Conservation (phyloP, 2,113 vertebrate genomes). For the Pogonocichla stellata region DNA sequence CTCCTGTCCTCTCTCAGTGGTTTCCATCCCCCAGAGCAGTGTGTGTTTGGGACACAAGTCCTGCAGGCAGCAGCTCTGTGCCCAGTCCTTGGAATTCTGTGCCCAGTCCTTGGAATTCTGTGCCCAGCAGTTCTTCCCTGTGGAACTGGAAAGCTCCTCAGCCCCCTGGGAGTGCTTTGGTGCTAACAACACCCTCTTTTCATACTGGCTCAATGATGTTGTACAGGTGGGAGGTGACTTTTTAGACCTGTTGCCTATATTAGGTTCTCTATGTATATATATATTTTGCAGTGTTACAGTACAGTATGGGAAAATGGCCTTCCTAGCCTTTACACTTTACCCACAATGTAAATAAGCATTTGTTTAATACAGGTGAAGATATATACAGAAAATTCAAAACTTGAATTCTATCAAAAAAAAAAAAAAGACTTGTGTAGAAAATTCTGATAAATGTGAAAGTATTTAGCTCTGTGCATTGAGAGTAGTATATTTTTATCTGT, state of each 20-base stretch:
- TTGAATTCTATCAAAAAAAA: slow-evolving; percentile 61
- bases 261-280: slow-evolving; percentile 76
- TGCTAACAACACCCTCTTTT: slow-evolving; percentile 67
- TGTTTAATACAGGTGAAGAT: slow-evolving; percentile 72
- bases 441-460: slow-evolving; percentile 76
- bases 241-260: slow-evolving; percentile 77
- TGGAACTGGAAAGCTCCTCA: background rate
- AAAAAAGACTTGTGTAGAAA: slow-evolving; percentile 67
- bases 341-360: slow-evolving; percentile 75
- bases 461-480: slow-evolving; percentile 77
- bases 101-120: background rate
- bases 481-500: slow-evolving; percentile 81
- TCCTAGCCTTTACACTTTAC: slow-evolving; percentile 65
- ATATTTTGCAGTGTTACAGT: slow-evolving; percentile 72
- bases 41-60: background rate
- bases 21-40: background rate
- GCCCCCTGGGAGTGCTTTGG: slow-evolving; percentile 45
- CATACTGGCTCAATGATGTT: slow-evolving; percentile 42
- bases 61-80: background rate
- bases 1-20: background rate
- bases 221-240: slow-evolving; percentile 68
- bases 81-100: background rate
- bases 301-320: slow-evolving; percentile 65
- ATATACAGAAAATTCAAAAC: slow-evolving; percentile 65
- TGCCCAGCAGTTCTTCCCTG: background rate